These are phyloP conservation scores for Trachurus trachurus DNA, from an alignment of 2,797 vertebrate genomes.

Conservation along the genomic window DNA sequence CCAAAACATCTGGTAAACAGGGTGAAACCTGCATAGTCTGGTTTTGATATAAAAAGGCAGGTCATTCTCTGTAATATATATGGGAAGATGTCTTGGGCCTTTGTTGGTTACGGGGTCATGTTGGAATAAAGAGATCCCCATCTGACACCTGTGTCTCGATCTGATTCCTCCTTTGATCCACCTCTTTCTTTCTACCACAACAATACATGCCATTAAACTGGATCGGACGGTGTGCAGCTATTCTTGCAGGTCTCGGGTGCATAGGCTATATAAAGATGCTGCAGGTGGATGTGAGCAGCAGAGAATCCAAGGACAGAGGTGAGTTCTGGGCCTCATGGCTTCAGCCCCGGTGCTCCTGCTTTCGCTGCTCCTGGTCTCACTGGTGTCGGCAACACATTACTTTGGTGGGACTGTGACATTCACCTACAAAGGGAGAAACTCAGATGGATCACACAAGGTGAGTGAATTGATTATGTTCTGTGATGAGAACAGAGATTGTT, in stretches of 20 bases:
- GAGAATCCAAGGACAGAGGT: not conserved
- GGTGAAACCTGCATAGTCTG: too few species aligned
- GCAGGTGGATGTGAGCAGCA: constrained; percentile 20
- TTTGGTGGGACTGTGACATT: constrained; percentile 19
- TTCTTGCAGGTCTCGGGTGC: accelerated
- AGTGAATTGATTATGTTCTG: not conserved
- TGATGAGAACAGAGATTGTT: too few species aligned
- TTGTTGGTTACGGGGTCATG: too few species aligned
- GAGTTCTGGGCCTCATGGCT: constrained; percentile 49
- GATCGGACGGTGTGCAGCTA: accelerated
- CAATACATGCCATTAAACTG: not conserved
- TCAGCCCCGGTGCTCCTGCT: constrained; percentile 28
- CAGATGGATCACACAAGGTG: constrained; percentile 55
- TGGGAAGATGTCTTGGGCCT: too few species aligned
- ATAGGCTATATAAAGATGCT: constrained; percentile 32
- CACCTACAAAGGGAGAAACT: constrained; percentile 44
- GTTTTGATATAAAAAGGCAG: too few species aligned
- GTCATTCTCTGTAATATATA: too few species aligned
- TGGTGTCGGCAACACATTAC: constrained; percentile 45
- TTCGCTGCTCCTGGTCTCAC: constrained; percentile 61
- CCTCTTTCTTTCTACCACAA: too few species aligned
- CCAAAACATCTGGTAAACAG: too few species aligned
- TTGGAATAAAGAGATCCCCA: too few species aligned
- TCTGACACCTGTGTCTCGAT: too few species aligned
- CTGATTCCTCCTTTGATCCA: too few species aligned